Conservation (phyloP, 2,797 vertebrate species). For the Pteropus rufus region DNA sequence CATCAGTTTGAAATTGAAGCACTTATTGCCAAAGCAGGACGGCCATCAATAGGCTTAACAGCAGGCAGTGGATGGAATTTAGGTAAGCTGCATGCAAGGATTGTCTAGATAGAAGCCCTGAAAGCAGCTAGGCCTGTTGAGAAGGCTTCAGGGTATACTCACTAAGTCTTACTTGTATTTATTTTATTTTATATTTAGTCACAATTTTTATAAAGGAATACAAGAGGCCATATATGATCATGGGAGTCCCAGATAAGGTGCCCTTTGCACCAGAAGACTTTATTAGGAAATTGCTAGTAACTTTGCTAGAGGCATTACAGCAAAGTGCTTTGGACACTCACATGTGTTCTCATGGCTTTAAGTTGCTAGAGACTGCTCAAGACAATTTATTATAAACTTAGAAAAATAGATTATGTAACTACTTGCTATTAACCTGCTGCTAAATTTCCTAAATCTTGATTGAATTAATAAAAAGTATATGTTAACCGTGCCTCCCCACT, state of each 20-base stretch:
- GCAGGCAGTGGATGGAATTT: too few relatives aligned
- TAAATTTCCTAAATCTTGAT: background rate
- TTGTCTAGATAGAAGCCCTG: background rate
- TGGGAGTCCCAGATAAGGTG: background rate
- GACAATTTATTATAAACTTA: background rate
- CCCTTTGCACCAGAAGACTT: background rate
- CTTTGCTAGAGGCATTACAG: rapidly evolving
- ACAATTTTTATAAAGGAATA: background rate
- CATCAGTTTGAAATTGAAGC: slow-evolving; percentile 51
- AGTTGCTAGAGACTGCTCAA: background rate
- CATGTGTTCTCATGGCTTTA: background rate
- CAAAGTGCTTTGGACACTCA: rapidly evolving
- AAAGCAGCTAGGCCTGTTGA: background rate
- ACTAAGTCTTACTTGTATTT: background rate
- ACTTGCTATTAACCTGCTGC: background rate
- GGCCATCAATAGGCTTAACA: background rate
- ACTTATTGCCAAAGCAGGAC: slow-evolving; percentile 46
- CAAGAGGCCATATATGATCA: background rate
- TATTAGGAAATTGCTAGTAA: background rate
- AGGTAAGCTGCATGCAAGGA: too few relatives aligned
- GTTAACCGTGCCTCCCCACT: background rate
- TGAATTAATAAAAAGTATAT: background rate
- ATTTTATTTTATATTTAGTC: background rate
- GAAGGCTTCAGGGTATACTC: background rate
- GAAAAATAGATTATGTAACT: background rate